Percentiles rank a stretch among this genome's conserved stretches.
Evolutionary conservation across 2,797 vertebrate species (phyloP).

Genomic region (Enteromius paludinosus): DNA sequence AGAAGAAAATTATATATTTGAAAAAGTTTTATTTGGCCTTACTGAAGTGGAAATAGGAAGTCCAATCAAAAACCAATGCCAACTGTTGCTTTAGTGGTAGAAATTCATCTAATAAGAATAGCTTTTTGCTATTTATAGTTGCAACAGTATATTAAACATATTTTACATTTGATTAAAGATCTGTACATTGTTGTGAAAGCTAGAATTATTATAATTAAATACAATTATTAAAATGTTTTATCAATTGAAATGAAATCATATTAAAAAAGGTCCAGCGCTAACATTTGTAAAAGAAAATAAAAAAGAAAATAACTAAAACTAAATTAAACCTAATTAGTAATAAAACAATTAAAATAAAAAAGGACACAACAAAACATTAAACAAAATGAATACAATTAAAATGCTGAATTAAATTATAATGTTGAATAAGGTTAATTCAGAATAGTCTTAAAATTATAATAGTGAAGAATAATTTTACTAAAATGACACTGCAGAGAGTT

Average conservation of each 20-base stretch:
- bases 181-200: not conserved
- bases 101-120: not conserved
- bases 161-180: not conserved
- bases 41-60: not conserved
- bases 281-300: not conserved
- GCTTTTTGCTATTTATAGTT: not conserved
- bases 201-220: not conserved
- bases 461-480: no score
- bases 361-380: no score
- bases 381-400: no score
- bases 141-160: not conserved
- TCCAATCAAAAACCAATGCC: not conserved
- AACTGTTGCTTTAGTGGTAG: not conserved
- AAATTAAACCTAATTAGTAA: not conserved
- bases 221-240: not conserved
- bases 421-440: not conserved
- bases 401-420: no score
- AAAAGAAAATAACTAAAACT: not conserved
- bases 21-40: constrained; percentile 1
- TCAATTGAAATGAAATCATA: not conserved
- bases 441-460: not conserved
- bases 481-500: not conserved
- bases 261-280: not conserved
- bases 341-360: not conserved
- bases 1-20: not conserved